Evolutionary conservation across 2,888 invertebrate genomes (phyloP).

Genomic region (Linnaemya tessellans): DNA sequence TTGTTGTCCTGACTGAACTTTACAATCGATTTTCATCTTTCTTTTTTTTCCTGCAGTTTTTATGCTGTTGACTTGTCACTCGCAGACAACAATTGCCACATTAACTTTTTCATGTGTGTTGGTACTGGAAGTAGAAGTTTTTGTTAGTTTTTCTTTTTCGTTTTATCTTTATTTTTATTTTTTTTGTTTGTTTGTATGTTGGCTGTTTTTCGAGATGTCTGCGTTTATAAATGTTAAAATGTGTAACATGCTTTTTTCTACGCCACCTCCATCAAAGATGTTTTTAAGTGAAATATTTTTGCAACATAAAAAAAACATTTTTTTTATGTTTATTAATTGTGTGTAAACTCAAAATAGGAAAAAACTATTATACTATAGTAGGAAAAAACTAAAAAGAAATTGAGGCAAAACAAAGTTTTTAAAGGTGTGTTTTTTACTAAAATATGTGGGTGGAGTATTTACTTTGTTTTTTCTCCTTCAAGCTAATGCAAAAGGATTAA

Average conservation of each 20-base stretch:
- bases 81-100: conserved; percentile 63
- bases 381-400: not conserved
- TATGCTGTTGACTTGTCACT: conserved; percentile 58
- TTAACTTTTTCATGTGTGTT: conserved; percentile 58
- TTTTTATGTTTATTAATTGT: conserved; percentile 30
- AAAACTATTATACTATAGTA: too few species aligned
- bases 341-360: not conserved
- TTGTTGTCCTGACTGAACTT: conserved; percentile 50
- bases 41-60: conserved; percentile 20
- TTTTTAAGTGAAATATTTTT: conserved; percentile 19
- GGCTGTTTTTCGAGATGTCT: conserved; percentile 26
- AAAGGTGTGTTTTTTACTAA: not conserved
- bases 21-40: conserved; percentile 9
- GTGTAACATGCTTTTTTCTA: not conserved
- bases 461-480: too few species aligned
- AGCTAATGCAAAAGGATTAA: too few species aligned
- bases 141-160: not conserved
- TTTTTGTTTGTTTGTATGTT: not conserved
- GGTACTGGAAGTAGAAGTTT: not conserved
- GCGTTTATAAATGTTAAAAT: conserved; percentile 38
- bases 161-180: too few species aligned
- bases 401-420: not conserved
- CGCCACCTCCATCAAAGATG: not conserved
- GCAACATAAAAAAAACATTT: not conserved
- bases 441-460: too few species aligned